Evolutionary conservation across 2,888 invertebrate genomes (phyloP), one percentile per base, ranked within the genome.

Genomic region (Leucania comma): DNA sequence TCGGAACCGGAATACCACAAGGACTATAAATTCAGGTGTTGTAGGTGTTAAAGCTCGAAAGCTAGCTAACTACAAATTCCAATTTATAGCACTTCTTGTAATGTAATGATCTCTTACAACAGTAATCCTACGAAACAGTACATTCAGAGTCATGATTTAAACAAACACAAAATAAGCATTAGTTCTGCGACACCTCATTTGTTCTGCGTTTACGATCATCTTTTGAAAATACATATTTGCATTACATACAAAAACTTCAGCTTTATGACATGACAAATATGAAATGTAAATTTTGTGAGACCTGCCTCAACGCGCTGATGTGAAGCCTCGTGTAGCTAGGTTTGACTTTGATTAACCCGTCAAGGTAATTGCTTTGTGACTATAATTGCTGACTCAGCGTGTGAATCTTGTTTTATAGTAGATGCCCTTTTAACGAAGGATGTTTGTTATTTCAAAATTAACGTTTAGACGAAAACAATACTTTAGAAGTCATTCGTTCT

Each of bases 221-320:
- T 62, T 61, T 54, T 6, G 42, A 26, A 60, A 48, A 53, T 12
- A 29, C 9, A 38, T 60, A 73, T 71, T 71, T 50, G 50, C 20
- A 59, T 51, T 54, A 24, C 42, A 35, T 10, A 57, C 26, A 42
- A 67, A 67, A 77, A 58, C 35, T 57, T 26, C 32, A 53, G 54
- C 26, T 60, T n/a, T 50, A 75, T n/a, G 20, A 29, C 48, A n/a
- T 53, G 22, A 58, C 24, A 58, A 75, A 60, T 5, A 70, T 70
- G 58, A 70, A 60, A 65, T 51, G 29, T 50, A 53, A 74, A 60
- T 64, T 68, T 68, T 59, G 56, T 68, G 59, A 64, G 81, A 81
- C 88, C 86, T 86, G 78, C 85, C 86, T 80, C 85, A 87, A 87
- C 75, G 66, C 64, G 56, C 73, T 83, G 72, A 68, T 67, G 58